Conservation (phyloP, 1,140 invertebrate genomes). For the Calephelis virginiensis region DNA sequence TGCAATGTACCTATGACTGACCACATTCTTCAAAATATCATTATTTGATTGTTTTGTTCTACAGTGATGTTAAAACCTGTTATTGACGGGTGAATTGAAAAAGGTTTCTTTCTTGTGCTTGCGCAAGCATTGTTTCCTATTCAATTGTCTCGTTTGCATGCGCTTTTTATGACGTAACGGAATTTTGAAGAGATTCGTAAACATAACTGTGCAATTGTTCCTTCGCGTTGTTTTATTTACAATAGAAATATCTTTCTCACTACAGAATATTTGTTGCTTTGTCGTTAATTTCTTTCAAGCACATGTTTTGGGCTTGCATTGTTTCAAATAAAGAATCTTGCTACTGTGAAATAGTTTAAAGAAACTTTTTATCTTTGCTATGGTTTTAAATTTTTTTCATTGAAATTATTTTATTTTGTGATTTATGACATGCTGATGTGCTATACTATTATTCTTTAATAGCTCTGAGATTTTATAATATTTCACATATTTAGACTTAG, state of each 20-base stretch:
- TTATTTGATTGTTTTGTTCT: conserved; percentile 57
- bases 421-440: too few species aligned
- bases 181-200: conserved; percentile 63
- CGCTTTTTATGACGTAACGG: conserved; percentile 64
- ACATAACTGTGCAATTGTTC: conserved; percentile 60
- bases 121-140: conserved; percentile 54
- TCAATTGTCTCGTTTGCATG: conserved; percentile 30
- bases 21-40: conserved; percentile 73
- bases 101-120: conserved; percentile 45
- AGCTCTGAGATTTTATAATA: too few species aligned
- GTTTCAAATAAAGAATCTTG: conserved; percentile 34
- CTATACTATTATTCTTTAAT: too few species aligned
- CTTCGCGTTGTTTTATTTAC: conserved; percentile 61
- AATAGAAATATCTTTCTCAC: conserved; percentile 40
- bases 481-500: too few species aligned
- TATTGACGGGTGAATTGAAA: conserved; percentile 61
- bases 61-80: conserved; percentile 73
- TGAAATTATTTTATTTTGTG: too few species aligned
- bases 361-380: background rate
- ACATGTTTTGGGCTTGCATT: conserved; percentile 34
- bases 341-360: conserved; percentile 26
- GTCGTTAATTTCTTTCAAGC: conserved; percentile 33
- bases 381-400: background rate
- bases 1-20: conserved; percentile 50
- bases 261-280: conserved; percentile 14